A percentile compares a stretch with the other conserved stretches of the same genome.
phyloP scores from a whole-genome alignment of 2,797 vertebrate species.

The Xenopus petersii region DNA sequence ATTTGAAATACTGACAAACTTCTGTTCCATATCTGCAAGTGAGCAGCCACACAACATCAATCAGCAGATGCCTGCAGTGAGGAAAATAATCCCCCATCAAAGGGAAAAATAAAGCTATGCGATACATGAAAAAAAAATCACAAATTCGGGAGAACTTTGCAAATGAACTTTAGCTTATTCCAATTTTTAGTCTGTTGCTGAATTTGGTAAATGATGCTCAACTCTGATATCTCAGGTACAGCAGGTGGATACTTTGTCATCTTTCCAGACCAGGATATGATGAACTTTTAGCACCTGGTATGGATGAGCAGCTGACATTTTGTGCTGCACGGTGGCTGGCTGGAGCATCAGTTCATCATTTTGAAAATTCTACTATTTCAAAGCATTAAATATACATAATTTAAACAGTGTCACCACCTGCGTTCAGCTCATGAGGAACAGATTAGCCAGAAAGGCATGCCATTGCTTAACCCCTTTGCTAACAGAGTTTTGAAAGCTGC shows the following conservation, averaged over 20 bases:
- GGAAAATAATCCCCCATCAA: slow-evolving; percentile 69
- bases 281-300: slow-evolving; percentile 2
- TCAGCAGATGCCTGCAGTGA: slow-evolving; percentile 61
- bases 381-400: slow-evolving; percentile 11
- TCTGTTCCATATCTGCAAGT: slow-evolving; percentile 69
- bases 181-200: slow-evolving; percentile 14
- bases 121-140: slow-evolving; percentile 5
- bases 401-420: slow-evolving; percentile 9
- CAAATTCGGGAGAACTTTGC: slow-evolving; percentile 20
- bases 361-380: neutral
- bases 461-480: neutral
- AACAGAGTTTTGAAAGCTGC: no score
- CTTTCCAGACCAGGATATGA: neutral
- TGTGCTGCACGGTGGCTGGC: neutral
- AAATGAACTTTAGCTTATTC: slow-evolving; percentile 35
- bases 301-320: neutral
- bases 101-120: slow-evolving; percentile 49
- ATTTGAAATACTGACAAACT: slow-evolving; percentile 65
- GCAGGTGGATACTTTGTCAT: neutral
- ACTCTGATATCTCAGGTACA: slow-evolving; percentile 8
- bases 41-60: slow-evolving; percentile 68
- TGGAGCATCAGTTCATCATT: neutral
- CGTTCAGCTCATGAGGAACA: neutral
- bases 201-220: slow-evolving; percentile 23
- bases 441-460: neutral